Evolutionary conservation across 2,113 vertebrate species (phyloP), one percentile per base, ranked within the genome.

Genomic region (Myocastor coypus): DNA sequence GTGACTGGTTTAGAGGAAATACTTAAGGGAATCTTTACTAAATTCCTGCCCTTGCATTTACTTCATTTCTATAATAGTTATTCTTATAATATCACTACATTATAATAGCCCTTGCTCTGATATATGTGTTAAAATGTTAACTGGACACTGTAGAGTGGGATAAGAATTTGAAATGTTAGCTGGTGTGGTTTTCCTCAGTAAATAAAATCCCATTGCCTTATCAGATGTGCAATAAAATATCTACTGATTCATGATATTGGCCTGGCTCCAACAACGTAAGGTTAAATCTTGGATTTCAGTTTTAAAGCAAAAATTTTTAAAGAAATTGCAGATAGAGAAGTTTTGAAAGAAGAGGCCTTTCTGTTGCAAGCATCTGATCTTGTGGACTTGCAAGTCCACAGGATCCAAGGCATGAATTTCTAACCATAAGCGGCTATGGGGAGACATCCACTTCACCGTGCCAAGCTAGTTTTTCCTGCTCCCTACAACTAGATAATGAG

Each of bases 231-330:
- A 55, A 17, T 16, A 26, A 68, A 80, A 5, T 34, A 30, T 17
- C 16, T 12, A 12, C 14, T 13, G 12, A 78, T 85, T 80, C 11
- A 93, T 84, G 52, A 52, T 46, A 7, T 7, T 32, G 87, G 52
- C 1, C 30, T n/a, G 66, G 59, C 80, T 37, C n/a, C 28, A 24
- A 6, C 42, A 71, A 88, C 34, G 37, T 32, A 16, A 50, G 28
- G 22, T 71, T 37, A 68, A 19, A 66, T 46, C 34, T 84, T 59
- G 7, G 17, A 91, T 92, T 94, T 83, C 22, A 61, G 34, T 61
- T 88, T 78, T 37, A 64, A 88, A 88, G 40, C 28, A 93, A 28
- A 71, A 37, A 71, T 94, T 95, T 94, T 95, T 12, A 84, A 87
- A 40, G 40, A n/a, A 7, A 26, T 19, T 59, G 6, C 14, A 69